These are phyloP conservation scores for Rhizoglyphus robini DNA, from an alignment of 1,140 invertebrate genomes.

Conservation along the genomic window DNA sequence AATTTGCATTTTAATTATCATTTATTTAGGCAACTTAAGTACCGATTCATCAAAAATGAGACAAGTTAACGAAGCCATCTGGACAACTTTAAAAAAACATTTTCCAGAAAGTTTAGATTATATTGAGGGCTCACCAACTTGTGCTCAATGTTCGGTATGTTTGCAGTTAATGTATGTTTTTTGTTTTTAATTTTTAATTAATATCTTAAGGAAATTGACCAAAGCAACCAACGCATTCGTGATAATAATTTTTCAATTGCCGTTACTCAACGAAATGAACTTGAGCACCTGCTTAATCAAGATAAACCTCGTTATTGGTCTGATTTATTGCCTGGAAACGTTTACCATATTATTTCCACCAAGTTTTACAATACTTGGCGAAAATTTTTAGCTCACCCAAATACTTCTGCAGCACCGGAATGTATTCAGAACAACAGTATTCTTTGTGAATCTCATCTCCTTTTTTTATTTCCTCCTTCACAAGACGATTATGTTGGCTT, in stretches of 20 bases:
- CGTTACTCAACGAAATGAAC: neutral
- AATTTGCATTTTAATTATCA: no score
- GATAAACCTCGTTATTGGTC: neutral
- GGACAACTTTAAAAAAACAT: constrained; percentile 41
- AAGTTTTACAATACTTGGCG: neutral
- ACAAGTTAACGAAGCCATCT: constrained; percentile 38
- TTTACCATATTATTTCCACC: neutral
- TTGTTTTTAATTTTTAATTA: constrained; percentile 2
- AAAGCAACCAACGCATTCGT: neutral
- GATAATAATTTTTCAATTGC: neutral
- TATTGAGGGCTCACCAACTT: constrained; percentile 30
- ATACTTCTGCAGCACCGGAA: neutral
- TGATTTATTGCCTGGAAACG: neutral
- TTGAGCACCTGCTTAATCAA: neutral
- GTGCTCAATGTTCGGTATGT: constrained; percentile 37
- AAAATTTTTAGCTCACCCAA: neutral
- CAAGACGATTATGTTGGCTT: neutral
- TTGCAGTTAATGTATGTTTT: constrained; percentile 26
- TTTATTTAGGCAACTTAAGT: no score
- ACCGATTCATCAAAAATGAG: constrained; percentile 33
- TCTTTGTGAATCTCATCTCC: neutral
- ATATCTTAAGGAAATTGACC: neutral
- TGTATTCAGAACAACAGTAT: neutral
- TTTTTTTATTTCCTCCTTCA: constrained; percentile 1
- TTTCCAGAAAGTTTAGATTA: constrained; percentile 42